A percentile compares a stretch with the other conserved stretches of the same genome.
Evolutionary conservation across 2,888 invertebrate species (phyloP).

Genomic region (Vanessa cardui): DNA sequence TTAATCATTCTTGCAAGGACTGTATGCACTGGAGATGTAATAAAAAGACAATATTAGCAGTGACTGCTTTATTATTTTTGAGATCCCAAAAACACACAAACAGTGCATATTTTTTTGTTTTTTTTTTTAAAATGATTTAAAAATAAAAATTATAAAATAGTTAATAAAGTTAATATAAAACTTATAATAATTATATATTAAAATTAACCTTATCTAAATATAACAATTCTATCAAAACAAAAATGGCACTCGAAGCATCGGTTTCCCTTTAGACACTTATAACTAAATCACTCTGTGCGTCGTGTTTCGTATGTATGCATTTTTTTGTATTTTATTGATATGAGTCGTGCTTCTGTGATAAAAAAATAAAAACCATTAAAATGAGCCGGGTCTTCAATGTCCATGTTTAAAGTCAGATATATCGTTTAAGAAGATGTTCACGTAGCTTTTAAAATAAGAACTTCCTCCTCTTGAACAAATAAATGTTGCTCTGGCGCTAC

Average conservation of each 20-base stretch:
- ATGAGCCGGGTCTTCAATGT: constrained; percentile 52
- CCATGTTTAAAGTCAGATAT: constrained; percentile 9
- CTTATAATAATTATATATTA: constrained; percentile 19
- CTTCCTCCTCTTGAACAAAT: constrained; percentile 73
- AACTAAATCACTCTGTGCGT: constrained; percentile 44
- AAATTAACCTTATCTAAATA: constrained; percentile 25
- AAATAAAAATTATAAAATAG: constrained; percentile 47
- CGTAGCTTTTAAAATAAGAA: constrained; percentile 67
- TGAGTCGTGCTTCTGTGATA: constrained; percentile 62
- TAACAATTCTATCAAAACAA: constrained; percentile 46
- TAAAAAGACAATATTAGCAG: constrained; percentile 52
- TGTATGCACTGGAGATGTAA: constrained; percentile 29
- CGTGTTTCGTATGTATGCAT: constrained; percentile 44
- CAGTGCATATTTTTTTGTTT: constrained; percentile 61
- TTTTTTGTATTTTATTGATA: constrained; percentile 60
- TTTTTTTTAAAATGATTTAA: constrained; percentile 42
- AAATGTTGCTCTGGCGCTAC: constrained; percentile 68
- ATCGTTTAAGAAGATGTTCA: constrained; percentile 50
- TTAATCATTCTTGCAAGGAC: too few relatives aligned
- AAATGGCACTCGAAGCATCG: constrained; percentile 78
- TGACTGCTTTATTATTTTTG: constrained; percentile 78
- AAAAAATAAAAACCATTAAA: constrained; percentile 56
- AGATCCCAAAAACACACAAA: constrained; percentile 83
- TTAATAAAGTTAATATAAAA: constrained; percentile 29
- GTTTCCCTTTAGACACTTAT: constrained; percentile 56